Conservation (phyloP, 1,140 invertebrate genomes). For the Caenorhabditis latens region DNA sequence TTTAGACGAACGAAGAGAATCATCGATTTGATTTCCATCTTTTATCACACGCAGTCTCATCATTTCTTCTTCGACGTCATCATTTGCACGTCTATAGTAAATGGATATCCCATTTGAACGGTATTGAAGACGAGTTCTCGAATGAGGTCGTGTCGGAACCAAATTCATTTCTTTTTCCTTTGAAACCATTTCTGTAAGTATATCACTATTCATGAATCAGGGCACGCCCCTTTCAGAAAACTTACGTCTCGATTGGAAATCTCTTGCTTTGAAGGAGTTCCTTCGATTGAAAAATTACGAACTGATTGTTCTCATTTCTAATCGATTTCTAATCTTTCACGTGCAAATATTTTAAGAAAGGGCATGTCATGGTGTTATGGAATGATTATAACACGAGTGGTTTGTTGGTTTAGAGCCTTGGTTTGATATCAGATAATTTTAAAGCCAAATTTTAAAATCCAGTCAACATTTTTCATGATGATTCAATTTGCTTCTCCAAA, state of each 20-base stretch:
- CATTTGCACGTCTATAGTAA: conserved; percentile 8
- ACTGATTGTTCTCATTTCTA: neutral
- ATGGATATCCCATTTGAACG: conserved; percentile 21
- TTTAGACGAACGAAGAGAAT: neutral
- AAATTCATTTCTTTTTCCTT: neutral
- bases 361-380: no score
- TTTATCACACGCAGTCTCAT: neutral
- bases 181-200: neutral
- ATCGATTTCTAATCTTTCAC: no score
- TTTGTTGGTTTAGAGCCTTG: no score
- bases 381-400: no score
- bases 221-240: neutral
- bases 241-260: neutral
- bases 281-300: neutral
- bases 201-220: no score
- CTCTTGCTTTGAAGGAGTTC: no score
- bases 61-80: conserved; percentile 32
- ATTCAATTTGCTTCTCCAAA: no score
- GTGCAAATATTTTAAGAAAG: no score
- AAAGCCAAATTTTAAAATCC: no score
- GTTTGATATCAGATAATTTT: no score
- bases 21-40: neutral
- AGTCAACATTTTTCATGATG: no score
- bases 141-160: conserved; percentile 3
- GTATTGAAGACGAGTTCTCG: neutral